Evolutionary conservation across 2,888 invertebrate genomes (phyloP), one percentile per base, ranked within the genome.

Genomic region (Laothoe populi): DNA sequence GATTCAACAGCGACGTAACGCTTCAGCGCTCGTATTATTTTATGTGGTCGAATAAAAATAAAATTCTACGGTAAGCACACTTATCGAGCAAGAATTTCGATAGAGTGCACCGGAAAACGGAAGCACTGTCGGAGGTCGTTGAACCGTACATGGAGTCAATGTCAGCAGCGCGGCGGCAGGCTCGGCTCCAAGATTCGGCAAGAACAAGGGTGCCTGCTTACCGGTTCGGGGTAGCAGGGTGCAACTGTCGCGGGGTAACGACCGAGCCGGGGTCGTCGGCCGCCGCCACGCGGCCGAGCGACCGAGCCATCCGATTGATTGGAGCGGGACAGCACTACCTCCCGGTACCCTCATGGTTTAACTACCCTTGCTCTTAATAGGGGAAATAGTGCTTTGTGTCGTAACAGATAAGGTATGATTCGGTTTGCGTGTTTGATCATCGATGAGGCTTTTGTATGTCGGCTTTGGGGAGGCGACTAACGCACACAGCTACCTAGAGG

Each of bases 271-370:
- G 92, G 90, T 91, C 91, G 88, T 79, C 85, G 90, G 65, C 88
- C 91, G 86, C 79, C 88, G 86, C 89, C 92, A 90, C 90, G 91
- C 89, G 90, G 90, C 88, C 84, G 87, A 70, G 83, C 83, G 87
- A 86, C 82, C 77, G 83, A 78, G 73, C 82, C 83, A 84, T 84
- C 88, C 92, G 90, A 91, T 91, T 92, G 90, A 92, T 91, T 78
- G 90, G 87, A 92, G 90, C 82, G 78, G 81, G 91, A 91, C 84
- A 79, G 81, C 84, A 70, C 79, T 86, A 90, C 75, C 68, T 70
- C 74, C 53, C 78, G 66, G 70, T 83, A 87, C 90, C 91, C 89
- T 88, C 77, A 81, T 77, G 81, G 79, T 77, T 72, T 77, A 91
- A 89, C 90, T 71, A 90, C 92, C 92, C 90, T 81, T 70, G 60